Percentiles rank a stretch among this genome's conserved stretches.
Evolutionary conservation across 2,888 invertebrate species (phyloP).

Genomic region (Chorisops tibialis): DNA sequence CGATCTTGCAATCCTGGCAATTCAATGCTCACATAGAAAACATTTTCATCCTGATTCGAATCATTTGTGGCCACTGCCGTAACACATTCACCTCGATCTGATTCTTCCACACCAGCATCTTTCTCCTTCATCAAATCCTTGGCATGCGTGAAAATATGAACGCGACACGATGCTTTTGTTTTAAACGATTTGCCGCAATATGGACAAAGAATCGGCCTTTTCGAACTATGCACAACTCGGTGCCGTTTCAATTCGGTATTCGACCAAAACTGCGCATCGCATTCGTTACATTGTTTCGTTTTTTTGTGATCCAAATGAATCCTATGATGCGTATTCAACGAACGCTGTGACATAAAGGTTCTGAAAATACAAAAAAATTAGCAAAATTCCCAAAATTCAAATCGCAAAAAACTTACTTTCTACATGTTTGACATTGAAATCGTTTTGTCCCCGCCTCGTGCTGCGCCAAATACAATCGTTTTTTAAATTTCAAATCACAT

Average conservation of each 20-base stretch:
- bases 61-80: too few relatives aligned
- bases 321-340: constrained; percentile 35
- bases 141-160: constrained; percentile 34
- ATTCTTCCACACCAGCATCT: too few relatives aligned
- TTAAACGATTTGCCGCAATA: constrained; percentile 35
- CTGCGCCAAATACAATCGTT: constrained; percentile 31
- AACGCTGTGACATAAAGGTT: neutral
- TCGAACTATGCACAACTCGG: constrained; percentile 32
- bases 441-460: constrained; percentile 36
- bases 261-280: constrained; percentile 34
- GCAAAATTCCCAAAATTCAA: too few relatives aligned
- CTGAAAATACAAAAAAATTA: neutral
- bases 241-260: constrained; percentile 34
- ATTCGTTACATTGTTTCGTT: constrained; percentile 32
- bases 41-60: neutral
- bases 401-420: constrained; percentile 36
- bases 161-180: constrained; percentile 31
- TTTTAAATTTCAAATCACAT: constrained; percentile 35
- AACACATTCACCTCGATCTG: too few relatives aligned
- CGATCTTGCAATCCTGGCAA: neutral
- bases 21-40: neutral
- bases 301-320: constrained; percentile 35
- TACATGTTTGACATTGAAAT: constrained; percentile 37
- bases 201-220: constrained; percentile 34
- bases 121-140: constrained; percentile 7